Evolutionary conservation across 2,113 vertebrate genomes (phyloP), one percentile per base, ranked within the genome.

Genomic region (Muntiacus reevesi): DNA sequence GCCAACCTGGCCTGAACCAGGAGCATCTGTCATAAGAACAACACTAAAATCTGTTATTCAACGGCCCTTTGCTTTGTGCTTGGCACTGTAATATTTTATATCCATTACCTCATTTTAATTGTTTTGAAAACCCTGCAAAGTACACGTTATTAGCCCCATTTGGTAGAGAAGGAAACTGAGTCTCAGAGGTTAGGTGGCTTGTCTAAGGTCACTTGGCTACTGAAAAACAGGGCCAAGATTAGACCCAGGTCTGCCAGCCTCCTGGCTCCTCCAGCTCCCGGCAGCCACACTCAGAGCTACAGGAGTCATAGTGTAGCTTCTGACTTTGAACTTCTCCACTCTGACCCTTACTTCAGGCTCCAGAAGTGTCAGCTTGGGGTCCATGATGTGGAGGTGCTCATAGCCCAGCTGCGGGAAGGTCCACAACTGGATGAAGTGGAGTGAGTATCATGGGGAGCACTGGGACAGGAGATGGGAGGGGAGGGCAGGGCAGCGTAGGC

Each of bases 341-440:
- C 27, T 55, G 15, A 5, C 1, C 33, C 62, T 30, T 27, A 9
- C 96, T 40, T 0, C 96, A 99, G 99, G 52, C 94, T 99, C 76
- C 98, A 98, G 96, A 71, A 96, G 25, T 45, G 95, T 96, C 74
- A 96, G 23, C 97, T 99, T 52, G 67, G 67, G 5, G 60, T 94
- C 30, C 64, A 85, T 0, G 60, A 98, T 0, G 89, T 45, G 1
- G 1, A 93, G 87, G 33, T 6, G 25, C 89, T 99, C 0, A 60
- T 96, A 62, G 90, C 64, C 64, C 94, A 99, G 85, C 98, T 99
- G 76, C 98, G 1, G 95, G 97, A 97, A 86, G 96, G 98, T 7
- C 76, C 98, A 15, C 30, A 2, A 21, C 96, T 99, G 92, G 98
- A 98, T 0, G 97, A 99, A 98, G 93, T 99, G 19, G 98, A 99